Percentiles rank a stretch among this genome's conserved stretches.
Conservation (phyloP, 2,888 invertebrate genomes). For the Pheosia tremula region DNA sequence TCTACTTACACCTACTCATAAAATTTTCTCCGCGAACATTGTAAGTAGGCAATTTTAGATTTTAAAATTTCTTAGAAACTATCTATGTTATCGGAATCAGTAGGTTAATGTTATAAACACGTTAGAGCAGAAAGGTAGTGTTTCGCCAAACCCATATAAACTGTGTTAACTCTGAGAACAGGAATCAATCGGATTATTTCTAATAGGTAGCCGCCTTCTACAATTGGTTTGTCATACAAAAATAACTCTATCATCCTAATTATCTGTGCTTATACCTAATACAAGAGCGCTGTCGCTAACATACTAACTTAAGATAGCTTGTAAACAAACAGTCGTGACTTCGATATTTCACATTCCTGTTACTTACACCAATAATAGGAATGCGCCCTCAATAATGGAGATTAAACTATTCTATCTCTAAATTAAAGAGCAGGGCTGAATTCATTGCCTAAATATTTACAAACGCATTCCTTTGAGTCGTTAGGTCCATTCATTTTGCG, state of each 20-base stretch:
- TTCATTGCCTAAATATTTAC: neutral
- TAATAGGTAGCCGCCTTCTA: too few species aligned
- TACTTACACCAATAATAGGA: neutral
- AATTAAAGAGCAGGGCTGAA: neutral
- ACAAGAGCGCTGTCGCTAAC: too few species aligned
- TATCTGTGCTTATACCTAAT: too few species aligned
- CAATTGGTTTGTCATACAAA: too few species aligned
- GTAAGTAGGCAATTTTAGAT: neutral
- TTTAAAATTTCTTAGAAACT: neutral
- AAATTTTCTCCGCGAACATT: neutral
- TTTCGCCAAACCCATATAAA: neutral
- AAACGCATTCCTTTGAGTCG: neutral
- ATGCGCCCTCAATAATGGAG: neutral
- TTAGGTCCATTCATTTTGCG: neutral
- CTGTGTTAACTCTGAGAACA: too few species aligned
- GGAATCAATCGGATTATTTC: too few species aligned
- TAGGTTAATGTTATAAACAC: conserved; percentile 1
- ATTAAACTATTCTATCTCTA: neutral
- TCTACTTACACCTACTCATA: neutral
- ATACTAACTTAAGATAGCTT: too few species aligned
- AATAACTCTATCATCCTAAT: too few species aligned
- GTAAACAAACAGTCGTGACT: too few species aligned
- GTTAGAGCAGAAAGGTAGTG: neutral
- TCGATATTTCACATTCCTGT: neutral
- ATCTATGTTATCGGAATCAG: neutral